These are phyloP conservation scores for Lycocerus yunnanus DNA, from an alignment of 2,888 invertebrate genomes.

Conservation along the genomic window DNA sequence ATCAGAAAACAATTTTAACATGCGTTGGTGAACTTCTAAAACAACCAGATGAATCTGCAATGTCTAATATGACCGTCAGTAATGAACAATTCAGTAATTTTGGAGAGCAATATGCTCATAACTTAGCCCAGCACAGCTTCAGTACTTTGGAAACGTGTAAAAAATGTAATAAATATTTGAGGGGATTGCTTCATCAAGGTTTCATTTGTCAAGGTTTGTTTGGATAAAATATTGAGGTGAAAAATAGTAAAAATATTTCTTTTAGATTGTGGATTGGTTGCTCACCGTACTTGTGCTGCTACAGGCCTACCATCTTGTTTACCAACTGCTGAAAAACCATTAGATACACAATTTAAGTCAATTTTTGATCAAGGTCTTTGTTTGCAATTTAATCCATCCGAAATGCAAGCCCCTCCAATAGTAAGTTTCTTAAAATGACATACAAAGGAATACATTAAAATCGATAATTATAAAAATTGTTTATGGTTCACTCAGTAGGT, in stretches of 20 bases:
- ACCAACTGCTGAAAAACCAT: constrained; percentile 46
- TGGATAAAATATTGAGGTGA: constrained; percentile 15
- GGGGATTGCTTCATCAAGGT: constrained; percentile 73
- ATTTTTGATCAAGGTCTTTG: constrained; percentile 69
- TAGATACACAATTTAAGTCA: constrained; percentile 45
- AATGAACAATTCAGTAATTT: constrained; percentile 36
- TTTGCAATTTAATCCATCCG: constrained; percentile 63
- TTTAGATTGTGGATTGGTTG: constrained; percentile 70
- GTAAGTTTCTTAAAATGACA: constrained; percentile 45
- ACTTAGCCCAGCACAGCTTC: constrained; percentile 69
- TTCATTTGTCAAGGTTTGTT: constrained; percentile 67
- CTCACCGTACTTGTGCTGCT: constrained; percentile 71
- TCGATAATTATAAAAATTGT: not conserved
- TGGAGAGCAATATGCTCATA: constrained; percentile 46
- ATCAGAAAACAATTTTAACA: constrained; percentile 69
- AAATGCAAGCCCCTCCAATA: constrained; percentile 63
- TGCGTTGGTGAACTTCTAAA: constrained; percentile 69
- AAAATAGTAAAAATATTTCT: not conserved
- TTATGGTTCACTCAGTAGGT: constrained; percentile 12
- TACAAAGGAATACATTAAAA: not conserved
- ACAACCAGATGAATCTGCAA: constrained; percentile 45
- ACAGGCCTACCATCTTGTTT: constrained; percentile 65
- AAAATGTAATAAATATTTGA: constrained; percentile 72
- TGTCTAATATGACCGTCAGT: constrained; percentile 27
- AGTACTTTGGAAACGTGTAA: constrained; percentile 70